Conservation (phyloP, 2,113 vertebrate genomes). For the Aptenodytes forsteri region DNA sequence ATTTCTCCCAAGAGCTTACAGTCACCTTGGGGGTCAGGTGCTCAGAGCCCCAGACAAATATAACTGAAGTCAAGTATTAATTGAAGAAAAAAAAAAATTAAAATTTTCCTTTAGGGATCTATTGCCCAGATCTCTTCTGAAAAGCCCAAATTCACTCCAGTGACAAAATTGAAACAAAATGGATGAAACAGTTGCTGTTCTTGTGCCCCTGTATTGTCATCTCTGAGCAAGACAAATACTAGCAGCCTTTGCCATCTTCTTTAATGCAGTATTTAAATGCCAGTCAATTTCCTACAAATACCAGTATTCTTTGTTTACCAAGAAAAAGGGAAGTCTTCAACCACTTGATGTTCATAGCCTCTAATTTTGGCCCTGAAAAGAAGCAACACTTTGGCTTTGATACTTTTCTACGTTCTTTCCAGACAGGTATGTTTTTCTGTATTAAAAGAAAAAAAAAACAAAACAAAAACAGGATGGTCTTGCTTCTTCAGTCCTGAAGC, state of each 20-base stretch:
- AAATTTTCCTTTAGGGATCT: neutral
- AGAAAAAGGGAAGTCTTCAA: neutral
- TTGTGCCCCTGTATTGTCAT: neutral
- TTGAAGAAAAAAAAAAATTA: no score
- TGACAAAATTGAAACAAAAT: neutral
- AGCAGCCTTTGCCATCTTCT: neutral
- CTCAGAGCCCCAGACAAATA: neutral
- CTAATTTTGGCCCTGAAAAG: neutral
- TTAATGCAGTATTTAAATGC: neutral
- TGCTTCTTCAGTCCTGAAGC: neutral
- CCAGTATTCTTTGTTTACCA: neutral
- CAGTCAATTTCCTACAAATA: neutral
- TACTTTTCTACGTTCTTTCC: neutral
- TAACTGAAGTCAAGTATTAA: neutral
- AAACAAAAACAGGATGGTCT: neutral
- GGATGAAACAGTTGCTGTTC: neutral
- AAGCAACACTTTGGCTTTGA: neutral
- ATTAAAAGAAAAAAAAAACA: neutral
- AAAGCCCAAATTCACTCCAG: neutral
- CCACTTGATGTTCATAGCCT: neutral
- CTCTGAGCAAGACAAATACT: neutral
- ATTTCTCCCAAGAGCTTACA: neutral
- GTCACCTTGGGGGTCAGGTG: neutral
- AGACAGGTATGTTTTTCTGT: neutral
- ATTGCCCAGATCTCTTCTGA: neutral